Evolutionary conservation across 2,888 invertebrate genomes (phyloP).

Genomic region (Drosophila nr. perissopoda): DNA sequence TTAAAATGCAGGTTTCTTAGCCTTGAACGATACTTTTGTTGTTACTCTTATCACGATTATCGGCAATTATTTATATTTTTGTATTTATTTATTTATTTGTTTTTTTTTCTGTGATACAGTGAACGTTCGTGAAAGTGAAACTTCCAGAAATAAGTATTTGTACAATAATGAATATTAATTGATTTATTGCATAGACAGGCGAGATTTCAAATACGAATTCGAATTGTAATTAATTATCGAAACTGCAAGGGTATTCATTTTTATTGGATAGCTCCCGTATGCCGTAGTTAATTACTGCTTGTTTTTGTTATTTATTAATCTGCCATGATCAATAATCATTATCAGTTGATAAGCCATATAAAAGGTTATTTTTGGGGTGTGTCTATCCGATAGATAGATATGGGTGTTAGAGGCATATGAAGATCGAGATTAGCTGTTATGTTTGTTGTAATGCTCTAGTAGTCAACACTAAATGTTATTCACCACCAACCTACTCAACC

Average conservation of each 20-base stretch:
- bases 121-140: neutral
- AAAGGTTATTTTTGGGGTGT: slow-evolving; percentile 20
- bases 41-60: neutral
- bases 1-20: neutral
- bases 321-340: slow-evolving; percentile 20
- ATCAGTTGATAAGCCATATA: slow-evolving; percentile 43
- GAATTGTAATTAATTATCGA: neutral
- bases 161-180: neutral
- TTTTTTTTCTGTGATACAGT: neutral
- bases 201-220: neutral
- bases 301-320: slow-evolving; percentile 8
- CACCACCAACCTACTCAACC: neutral
- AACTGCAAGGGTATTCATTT: slow-evolving; percentile 10
- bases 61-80: neutral
- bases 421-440: slow-evolving; percentile 17
- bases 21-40: neutral
- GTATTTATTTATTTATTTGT: neutral
- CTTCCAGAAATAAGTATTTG: neutral
- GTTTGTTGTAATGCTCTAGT: slow-evolving; percentile 1
- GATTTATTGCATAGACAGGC: neutral
- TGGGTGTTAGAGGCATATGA: neutral
- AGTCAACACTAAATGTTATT: slow-evolving; percentile 5
- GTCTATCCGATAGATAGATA: slow-evolving; percentile 12
- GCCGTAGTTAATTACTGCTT: slow-evolving; percentile 1
- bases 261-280: neutral